Conservation (phyloP, 2,113 vertebrate genomes). For the Pseudolaguvia tuberculata region DNA sequence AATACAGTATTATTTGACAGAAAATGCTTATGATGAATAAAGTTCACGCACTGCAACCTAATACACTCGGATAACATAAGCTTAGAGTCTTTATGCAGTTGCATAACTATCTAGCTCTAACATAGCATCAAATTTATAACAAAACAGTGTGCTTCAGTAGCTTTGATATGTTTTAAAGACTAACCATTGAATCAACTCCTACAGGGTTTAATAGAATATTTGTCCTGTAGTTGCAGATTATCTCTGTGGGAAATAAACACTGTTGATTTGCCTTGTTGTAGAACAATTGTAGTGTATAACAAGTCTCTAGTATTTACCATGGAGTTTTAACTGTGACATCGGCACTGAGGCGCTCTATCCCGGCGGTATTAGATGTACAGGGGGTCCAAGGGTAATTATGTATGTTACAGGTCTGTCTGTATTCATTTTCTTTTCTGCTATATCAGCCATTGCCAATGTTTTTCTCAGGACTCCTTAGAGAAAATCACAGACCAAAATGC, state of each 20-base stretch:
- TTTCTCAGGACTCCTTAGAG: neutral
- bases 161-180: neutral
- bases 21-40: neutral
- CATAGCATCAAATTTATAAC: neutral
- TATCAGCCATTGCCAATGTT: neutral
- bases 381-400: neutral
- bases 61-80: neutral
- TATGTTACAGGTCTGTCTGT: neutral
- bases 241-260: neutral
- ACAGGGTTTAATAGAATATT: neutral
- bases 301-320: neutral
- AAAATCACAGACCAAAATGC: no score
- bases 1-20: conserved; percentile 5
- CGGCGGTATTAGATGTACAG: neutral
- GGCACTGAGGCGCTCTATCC: neutral
- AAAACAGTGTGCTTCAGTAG: neutral
- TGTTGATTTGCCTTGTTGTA: conserved; percentile 1
- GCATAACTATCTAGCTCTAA: neutral
- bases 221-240: conserved; percentile 6
- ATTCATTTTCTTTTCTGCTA: neutral
- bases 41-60: neutral
- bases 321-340: neutral
- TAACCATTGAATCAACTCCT: neutral
- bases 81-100: neutral
- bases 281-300: neutral